Evolutionary conservation across 2,888 invertebrate species (phyloP), one percentile per base, ranked within the genome.

Genomic region (Sinhomidia bicolor): DNA sequence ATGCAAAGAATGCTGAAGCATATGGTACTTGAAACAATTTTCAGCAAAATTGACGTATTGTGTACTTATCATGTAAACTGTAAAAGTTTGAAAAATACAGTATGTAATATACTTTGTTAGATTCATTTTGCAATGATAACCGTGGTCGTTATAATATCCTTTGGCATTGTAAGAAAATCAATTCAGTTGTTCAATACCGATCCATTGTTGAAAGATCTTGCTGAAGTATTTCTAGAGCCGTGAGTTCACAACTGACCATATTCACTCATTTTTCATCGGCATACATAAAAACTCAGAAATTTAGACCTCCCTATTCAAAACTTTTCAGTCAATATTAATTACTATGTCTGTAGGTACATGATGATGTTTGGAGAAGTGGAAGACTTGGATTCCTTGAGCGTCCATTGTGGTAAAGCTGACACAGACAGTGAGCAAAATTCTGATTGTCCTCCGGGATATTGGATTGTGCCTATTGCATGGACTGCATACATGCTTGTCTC

Each of bases 1-100:
- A 99, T 99, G 96, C 98, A 98, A 65, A 99, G 99, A 95, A 99
- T 99, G 99, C 98, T 99, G 89, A 97, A 98, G 94, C 98, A 99
- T 94, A 99, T 99, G 99, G 97, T n/a, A n/a, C n/a, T n/a, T n/a
- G n/a, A n/a, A n/a, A n/a, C n/a, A n/a, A n/a, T n/a, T n/a, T n/a
- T n/a, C n/a, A n/a, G n/a, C n/a, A n/a, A n/a, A n/a, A n/a, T n/a
- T n/a, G n/a, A n/a, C n/a, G n/a, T n/a, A n/a, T n/a, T n/a, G n/a
- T n/a, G n/a, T n/a, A n/a, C n/a, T n/a, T n/a, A n/a, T n/a, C n/a
- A n/a, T n/a, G n/a, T n/a, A n/a, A n/a, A n/a, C n/a, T n/a, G n/a
- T n/a, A n/a, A n/a, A n/a, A n/a, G n/a, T n/a, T n/a, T n/a, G n/a
- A n/a, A n/a, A n/a, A n/a, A n/a, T n/a, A n/a, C n/a, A n/a, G n/a